These are phyloP conservation scores for Empis stercorea DNA, from an alignment of 2,888 invertebrate species.

Conservation along the genomic window DNA sequence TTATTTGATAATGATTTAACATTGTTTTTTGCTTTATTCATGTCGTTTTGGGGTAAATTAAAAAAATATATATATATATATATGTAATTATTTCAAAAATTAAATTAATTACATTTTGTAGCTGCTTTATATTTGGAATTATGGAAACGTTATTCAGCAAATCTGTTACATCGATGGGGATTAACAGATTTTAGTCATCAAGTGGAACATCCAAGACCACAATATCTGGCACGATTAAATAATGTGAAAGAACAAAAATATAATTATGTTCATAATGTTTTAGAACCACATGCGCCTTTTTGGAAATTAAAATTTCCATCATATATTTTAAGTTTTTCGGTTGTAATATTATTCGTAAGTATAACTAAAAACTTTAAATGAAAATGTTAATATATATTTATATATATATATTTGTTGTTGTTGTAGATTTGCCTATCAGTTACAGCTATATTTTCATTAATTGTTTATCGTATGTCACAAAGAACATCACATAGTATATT, in stretches of 20 bases:
- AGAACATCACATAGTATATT: constrained; percentile 45
- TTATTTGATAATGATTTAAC: constrained; percentile 72
- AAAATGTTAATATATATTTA: too few species aligned
- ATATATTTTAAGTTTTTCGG: constrained; percentile 53
- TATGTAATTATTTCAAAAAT: not conserved
- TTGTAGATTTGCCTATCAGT: constrained; percentile 52
- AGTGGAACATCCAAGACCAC: constrained; percentile 65
- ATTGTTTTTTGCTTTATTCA: constrained; percentile 63
- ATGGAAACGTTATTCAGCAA: constrained; percentile 70
- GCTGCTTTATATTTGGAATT: constrained; percentile 64
- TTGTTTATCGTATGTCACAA: constrained; percentile 60
- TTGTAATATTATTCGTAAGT: constrained; percentile 38
- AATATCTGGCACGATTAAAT: constrained; percentile 51
- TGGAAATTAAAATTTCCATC: constrained; percentile 62
- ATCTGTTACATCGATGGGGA: constrained; percentile 73
- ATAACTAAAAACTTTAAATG: too few species aligned
- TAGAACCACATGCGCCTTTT: constrained; percentile 63
- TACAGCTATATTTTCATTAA: constrained; percentile 60
- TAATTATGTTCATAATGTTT: constrained; percentile 42
- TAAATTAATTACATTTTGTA: constrained; percentile 15
- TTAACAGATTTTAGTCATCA: constrained; percentile 57
- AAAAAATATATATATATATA: too few species aligned
- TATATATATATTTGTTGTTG: not conserved
- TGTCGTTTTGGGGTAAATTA: constrained; percentile 61
- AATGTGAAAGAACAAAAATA: constrained; percentile 41